Base-by-base conservation (phyloP, 1,140 invertebrate species). In the Kradibia gibbosae region DNA sequence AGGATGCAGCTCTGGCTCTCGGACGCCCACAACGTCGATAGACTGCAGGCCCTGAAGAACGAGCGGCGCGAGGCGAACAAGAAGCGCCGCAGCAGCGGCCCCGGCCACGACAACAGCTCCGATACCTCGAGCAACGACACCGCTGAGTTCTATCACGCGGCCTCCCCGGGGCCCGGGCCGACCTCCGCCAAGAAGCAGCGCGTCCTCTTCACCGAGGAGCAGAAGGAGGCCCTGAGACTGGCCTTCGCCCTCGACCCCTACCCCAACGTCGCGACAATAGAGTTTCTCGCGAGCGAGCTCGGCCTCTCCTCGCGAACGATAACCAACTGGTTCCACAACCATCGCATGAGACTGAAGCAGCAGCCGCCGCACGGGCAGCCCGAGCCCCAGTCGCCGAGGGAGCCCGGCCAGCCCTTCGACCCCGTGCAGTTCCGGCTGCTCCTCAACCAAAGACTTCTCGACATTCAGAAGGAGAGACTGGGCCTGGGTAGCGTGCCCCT, bases 311-410 rank as follows among this genome's bases (percentile, higher is more conserved):
- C 98, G 17, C 93, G 98, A 84, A 99, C 98, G 55, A 99, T 99
- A 81, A 98, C 97, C 25, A 99, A 99, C 89, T 99, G 98, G 98
- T 99, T 99, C 93, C 98, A 99, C 92, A 99, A 99, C 90, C 98
- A 99, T 91, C 94, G 98, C 78, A 99, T 99, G 97, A 94, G 99
- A 75, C 93, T 99, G 87, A 99, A 99, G 91, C 97, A 98, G 88
- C 93, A 94, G 83, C 95, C 95, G 57, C 95, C 96, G 0, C 95
- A 96, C 81, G 94, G 94, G 0, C 93, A 94, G 34, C 92, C 93
- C 1, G 93, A 93, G 8, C 93, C 94, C 39, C 93, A 93, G 77
- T 93, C 95, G 22, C 95, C 95, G 0, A 93, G 94, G 45, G 92
- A 95, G 55, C 94, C 95, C 78, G 91, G 92, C 60, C 94, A 95